phyloP scores from a whole-genome alignment of 2,113 vertebrate genomes.

The Okapia johnstoni region DNA sequence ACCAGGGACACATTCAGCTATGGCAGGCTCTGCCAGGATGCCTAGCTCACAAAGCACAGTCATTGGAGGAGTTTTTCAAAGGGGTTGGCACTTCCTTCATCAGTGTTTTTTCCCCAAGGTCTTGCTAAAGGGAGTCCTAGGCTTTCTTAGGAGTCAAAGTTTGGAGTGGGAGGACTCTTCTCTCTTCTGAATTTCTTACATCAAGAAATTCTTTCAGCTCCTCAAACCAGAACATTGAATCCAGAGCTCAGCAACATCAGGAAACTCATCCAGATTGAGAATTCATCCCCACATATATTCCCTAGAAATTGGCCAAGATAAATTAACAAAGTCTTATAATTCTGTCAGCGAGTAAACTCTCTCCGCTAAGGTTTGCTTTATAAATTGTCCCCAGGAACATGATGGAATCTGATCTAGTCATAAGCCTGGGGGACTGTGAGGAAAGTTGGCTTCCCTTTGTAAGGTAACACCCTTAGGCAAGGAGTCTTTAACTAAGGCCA shows the following conservation, averaged over 20 bases:
- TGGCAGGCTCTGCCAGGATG: background rate
- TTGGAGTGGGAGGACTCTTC: background rate
- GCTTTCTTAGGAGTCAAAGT: background rate
- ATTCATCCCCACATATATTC: background rate
- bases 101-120: background rate
- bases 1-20: background rate
- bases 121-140: background rate
- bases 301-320: constrained; percentile 16
- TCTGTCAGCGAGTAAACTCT: background rate
- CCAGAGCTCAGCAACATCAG: background rate
- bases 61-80: background rate
- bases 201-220: background rate
- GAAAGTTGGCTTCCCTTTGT: background rate
- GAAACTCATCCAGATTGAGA: background rate
- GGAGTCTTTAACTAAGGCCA: background rate
- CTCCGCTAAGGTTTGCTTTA: background rate
- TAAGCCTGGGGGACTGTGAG: background rate
- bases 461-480: background rate
- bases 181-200: background rate
- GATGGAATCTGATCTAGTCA: constrained; percentile 4
- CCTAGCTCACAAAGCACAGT: background rate
- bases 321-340: background rate
- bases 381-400: constrained; percentile 28
- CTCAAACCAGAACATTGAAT: background rate
- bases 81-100: background rate